Evolutionary conservation across 2,797 vertebrate species (phyloP).

Genomic region (Coranthus polyacanthus): DNA sequence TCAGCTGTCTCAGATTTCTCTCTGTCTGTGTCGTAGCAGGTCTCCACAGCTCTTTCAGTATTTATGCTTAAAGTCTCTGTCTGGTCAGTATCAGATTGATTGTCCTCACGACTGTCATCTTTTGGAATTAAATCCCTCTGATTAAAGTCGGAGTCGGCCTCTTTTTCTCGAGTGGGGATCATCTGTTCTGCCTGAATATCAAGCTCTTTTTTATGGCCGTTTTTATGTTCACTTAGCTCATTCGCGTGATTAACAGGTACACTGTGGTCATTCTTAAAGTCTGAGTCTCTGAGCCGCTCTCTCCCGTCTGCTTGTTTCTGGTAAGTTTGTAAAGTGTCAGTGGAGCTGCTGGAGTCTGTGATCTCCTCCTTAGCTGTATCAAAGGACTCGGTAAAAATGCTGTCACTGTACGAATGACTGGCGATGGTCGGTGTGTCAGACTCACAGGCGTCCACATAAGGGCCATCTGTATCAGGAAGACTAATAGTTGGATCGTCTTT

Average conservation of each 20-base stretch:
- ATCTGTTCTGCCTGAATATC: conserved; percentile 45
- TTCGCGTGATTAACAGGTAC: conserved; percentile 10
- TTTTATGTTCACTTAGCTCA: conserved; percentile 9
- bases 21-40: background rate
- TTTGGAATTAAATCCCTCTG: background rate
- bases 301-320: conserved; percentile 35
- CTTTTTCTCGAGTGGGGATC: conserved; percentile 18
- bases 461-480: conserved; percentile 22
- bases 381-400: conserved; percentile 65
- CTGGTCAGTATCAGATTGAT: conserved; percentile 12
- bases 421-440: conserved; percentile 39
- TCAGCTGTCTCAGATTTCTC: conserved; percentile 11
- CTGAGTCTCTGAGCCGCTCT: conserved; percentile 4
- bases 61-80: conserved; percentile 8
- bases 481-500: conserved; percentile 16
- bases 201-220: conserved; percentile 5
- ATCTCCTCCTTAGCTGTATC: conserved; percentile 76
- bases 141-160: background rate
- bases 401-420: conserved; percentile 69
- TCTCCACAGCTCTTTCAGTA: conserved; percentile 12
- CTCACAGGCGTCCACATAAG: conserved; percentile 28
- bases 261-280: conserved; percentile 39
- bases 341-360: conserved; percentile 73
- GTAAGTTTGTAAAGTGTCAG: conserved; percentile 61
- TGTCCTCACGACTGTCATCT: conserved; percentile 15